Evolutionary conservation across 2,888 invertebrate genomes (phyloP).

Genomic region (Zhengitettix transpicula): DNA sequence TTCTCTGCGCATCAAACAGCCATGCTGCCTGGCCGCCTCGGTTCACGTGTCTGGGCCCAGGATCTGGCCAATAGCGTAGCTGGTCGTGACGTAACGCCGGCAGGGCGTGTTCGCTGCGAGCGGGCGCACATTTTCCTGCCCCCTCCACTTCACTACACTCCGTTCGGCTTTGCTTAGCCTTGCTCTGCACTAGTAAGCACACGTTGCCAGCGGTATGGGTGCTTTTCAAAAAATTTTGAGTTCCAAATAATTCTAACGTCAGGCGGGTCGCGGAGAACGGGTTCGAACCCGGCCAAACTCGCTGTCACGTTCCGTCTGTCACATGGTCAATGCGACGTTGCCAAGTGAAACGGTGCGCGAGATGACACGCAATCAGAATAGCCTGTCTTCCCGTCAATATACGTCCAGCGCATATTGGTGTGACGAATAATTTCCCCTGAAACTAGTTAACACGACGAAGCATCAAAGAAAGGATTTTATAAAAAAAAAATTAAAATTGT

Average conservation of each 20-base stretch:
- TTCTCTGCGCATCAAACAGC: constrained; percentile 28
- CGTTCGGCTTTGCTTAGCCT: neutral
- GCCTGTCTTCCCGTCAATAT: too few relatives aligned
- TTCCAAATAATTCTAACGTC: too few relatives aligned
- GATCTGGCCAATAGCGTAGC: constrained; percentile 23
- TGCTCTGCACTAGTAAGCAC: neutral
- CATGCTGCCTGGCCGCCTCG: constrained; percentile 27
- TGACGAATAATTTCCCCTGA: too few relatives aligned
- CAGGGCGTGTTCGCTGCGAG: constrained; percentile 13
- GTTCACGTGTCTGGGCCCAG: constrained; percentile 30
- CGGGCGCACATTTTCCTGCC: neutral
- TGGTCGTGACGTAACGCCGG: constrained; percentile 26
- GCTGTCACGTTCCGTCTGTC: constrained; percentile 22
- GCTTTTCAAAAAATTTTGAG: neutral
- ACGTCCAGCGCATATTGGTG: too few relatives aligned
- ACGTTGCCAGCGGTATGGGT: neutral
- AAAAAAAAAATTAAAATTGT: too few relatives aligned
- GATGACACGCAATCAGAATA: constrained; percentile 6
- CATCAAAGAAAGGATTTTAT: too few relatives aligned
- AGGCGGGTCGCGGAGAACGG: too few relatives aligned
- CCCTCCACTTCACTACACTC: constrained; percentile 15
- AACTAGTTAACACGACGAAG: too few relatives aligned
- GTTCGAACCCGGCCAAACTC: constrained; percentile 15
- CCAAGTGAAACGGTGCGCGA: constrained; percentile 2
- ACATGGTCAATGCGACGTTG: neutral